Percentiles rank a stretch among this genome's conserved stretches.
Conservation (phyloP, 2,113 vertebrate species). For the Hymenochirus boettgeri region DNA sequence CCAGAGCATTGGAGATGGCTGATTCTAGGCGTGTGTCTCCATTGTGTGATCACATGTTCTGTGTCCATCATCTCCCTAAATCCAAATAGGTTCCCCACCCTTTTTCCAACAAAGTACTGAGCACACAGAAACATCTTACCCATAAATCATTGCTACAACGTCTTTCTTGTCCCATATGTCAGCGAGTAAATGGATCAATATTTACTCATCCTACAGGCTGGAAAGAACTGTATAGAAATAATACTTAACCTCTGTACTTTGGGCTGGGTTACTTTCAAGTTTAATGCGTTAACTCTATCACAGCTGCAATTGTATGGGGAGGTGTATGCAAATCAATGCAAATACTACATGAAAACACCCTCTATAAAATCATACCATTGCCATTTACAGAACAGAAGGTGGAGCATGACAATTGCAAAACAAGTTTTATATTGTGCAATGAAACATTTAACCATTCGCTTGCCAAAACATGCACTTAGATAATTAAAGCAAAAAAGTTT, state of each 20-base stretch:
- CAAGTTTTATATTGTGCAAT: too few species aligned
- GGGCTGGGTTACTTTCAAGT: slow-evolving; percentile 22
- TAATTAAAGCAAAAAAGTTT: too few species aligned
- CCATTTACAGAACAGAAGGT: neutral
- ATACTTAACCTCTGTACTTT: slow-evolving; percentile 39
- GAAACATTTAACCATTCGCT: too few species aligned
- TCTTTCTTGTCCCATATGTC: neutral
- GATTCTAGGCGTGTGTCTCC: slow-evolving; percentile 60
- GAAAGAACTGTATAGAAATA: slow-evolving; percentile 25
- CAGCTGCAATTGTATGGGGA: neutral
- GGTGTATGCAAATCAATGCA: slow-evolving; percentile 21
- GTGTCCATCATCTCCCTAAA: slow-evolving; percentile 56
- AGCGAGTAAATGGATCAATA: slow-evolving; percentile 29
- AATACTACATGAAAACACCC: slow-evolving; percentile 1
- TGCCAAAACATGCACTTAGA: too few species aligned
- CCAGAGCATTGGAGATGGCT: slow-evolving; percentile 32
- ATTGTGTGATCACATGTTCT: slow-evolving; percentile 64
- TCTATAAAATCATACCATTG: neutral
- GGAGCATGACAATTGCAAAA: neutral
- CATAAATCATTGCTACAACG: slow-evolving; percentile 8
- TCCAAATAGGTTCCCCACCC: slow-evolving; percentile 47
- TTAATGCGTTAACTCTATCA: slow-evolving; percentile 23
- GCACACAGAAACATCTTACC: slow-evolving; percentile 12
- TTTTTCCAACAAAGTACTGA: slow-evolving; percentile 43
- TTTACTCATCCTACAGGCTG: slow-evolving; percentile 34